Conservation (phyloP, 2,113 vertebrate species). For the Amia ocellicauda region DNA sequence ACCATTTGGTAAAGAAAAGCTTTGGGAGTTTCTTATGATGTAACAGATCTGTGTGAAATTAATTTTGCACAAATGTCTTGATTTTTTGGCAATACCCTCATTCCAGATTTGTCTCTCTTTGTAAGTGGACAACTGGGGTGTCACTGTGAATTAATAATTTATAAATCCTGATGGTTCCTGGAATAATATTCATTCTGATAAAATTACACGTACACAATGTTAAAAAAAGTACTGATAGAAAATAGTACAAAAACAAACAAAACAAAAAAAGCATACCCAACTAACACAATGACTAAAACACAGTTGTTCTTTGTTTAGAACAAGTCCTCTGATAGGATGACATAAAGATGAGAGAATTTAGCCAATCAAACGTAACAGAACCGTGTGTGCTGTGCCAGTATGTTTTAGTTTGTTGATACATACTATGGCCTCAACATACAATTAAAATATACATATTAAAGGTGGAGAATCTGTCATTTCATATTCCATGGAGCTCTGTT, state of each 20-base stretch:
- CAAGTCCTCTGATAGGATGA: background rate
- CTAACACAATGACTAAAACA: background rate
- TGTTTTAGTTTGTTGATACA: too few relatives aligned
- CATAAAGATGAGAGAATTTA: background rate
- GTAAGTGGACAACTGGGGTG: conserved; percentile 35
- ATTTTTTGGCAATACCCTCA: background rate
- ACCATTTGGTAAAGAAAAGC: background rate
- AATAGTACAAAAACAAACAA: conserved; percentile 10
- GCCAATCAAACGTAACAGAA: background rate
- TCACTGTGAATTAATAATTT: conserved; percentile 23
- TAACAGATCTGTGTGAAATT: background rate
- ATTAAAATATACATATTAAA: background rate
- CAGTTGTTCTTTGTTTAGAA: conserved; percentile 9
- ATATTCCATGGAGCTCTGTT: too few relatives aligned
- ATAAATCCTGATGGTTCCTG: background rate
- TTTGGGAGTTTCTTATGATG: background rate
- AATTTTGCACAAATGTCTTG: background rate
- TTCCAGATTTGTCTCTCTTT: conserved; percentile 6
- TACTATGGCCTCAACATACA: too few relatives aligned
- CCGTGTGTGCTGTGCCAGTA: too few relatives aligned
- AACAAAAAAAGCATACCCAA: background rate
- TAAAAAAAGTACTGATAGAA: background rate
- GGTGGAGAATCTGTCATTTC: background rate
- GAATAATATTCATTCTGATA: too few relatives aligned
- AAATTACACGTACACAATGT: too few relatives aligned